These are phyloP conservation scores for Typhlichthys eigenmanni DNA, from an alignment of 2,797 vertebrate species.

Conservation along the genomic window DNA sequence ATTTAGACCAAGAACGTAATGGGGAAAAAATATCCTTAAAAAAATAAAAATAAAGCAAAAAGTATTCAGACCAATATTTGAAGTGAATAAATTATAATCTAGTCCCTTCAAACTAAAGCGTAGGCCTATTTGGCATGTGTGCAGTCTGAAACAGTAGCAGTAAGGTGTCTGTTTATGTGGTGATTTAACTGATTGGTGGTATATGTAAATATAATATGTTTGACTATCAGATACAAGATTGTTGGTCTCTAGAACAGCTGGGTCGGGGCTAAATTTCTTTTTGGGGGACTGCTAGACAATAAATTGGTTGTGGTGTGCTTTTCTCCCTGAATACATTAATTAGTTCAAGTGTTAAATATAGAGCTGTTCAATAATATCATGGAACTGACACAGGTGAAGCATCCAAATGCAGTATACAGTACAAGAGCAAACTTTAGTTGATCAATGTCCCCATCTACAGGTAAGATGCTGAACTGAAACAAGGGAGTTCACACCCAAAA, in stretches of 20 bases:
- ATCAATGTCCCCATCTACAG: slow-evolving; percentile 69
- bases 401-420: slow-evolving; percentile 63
- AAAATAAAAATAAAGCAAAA: neutral
- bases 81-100: slow-evolving; percentile 37
- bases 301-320: slow-evolving; percentile 56
- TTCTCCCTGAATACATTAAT: slow-evolving; percentile 38
- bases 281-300: neutral
- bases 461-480: slow-evolving; percentile 64
- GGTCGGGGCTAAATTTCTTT: slow-evolving; percentile 13
- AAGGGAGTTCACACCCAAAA: slow-evolving; percentile 18
- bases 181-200: neutral
- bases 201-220: slow-evolving; percentile 10
- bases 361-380: slow-evolving; percentile 35
- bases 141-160: slow-evolving; percentile 18
- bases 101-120: slow-evolving; percentile 26
- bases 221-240: slow-evolving; percentile 1
- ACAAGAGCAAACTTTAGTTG: slow-evolving; percentile 45
- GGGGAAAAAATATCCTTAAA: neutral
- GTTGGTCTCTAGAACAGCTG: slow-evolving; percentile 23
- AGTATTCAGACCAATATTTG: slow-evolving; percentile 8
- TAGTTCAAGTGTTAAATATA: slow-evolving; percentile 17
- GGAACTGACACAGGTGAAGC: slow-evolving; percentile 20
- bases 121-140: no score
- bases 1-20: slow-evolving; percentile 46
- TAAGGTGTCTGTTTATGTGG: neutral